A percentile compares a stretch with the other conserved stretches of the same genome.
Conservation (phyloP, 2,797 vertebrate species). For the Rhynchotus rufescens region DNA sequence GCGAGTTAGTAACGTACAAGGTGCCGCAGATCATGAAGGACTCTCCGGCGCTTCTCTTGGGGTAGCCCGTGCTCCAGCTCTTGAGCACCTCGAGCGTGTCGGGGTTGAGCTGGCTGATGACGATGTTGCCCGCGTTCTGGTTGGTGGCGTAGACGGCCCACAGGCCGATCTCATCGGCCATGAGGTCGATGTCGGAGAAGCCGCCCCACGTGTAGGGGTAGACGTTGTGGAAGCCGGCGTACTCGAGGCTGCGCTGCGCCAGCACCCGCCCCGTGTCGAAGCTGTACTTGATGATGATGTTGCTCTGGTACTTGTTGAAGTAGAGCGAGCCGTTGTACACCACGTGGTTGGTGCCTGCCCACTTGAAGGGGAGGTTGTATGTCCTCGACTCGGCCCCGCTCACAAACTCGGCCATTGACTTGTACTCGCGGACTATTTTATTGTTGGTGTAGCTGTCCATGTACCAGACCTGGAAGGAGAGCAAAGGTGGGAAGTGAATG, state of each 20-base stretch:
- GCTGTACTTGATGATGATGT: slow-evolving; percentile 97
- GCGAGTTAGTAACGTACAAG: slow-evolving; percentile 96
- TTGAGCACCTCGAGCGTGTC: slow-evolving; percentile 92
- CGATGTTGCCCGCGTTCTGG: slow-evolving; percentile 97
- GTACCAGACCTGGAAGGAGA: slow-evolving; percentile 91
- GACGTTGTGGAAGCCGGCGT: slow-evolving; percentile 96
- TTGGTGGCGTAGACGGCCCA: slow-evolving; percentile 98
- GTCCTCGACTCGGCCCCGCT: slow-evolving; percentile 92
- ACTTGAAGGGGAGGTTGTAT: slow-evolving; percentile 97
- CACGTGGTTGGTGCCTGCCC: slow-evolving; percentile 97
- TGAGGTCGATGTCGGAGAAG: slow-evolving; percentile 96
- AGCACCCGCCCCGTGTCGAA: slow-evolving; percentile 91
- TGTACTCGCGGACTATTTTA: slow-evolving; percentile 96
- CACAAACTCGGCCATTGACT: slow-evolving; percentile 92
- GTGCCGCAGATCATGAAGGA: slow-evolving; percentile 99
- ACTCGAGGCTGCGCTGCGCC: slow-evolving; percentile 93
- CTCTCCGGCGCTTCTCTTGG: slow-evolving; percentile 96
- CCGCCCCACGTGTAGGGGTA: slow-evolving; percentile 98
- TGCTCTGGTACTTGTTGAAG: slow-evolving; percentile 99
- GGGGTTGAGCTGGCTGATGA: slow-evolving; percentile 93
- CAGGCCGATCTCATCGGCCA: slow-evolving; percentile 96
- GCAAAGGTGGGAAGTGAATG: slow-evolving; percentile 6
- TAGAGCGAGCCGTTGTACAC: slow-evolving; percentile 98
- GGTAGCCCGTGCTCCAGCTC: slow-evolving; percentile 97
- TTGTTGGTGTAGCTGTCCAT: slow-evolving; percentile 99